Evolutionary conservation across 2,888 invertebrate species (phyloP), one percentile per base, ranked within the genome.

Genomic region (Xanthostigma xanthostigma): DNA sequence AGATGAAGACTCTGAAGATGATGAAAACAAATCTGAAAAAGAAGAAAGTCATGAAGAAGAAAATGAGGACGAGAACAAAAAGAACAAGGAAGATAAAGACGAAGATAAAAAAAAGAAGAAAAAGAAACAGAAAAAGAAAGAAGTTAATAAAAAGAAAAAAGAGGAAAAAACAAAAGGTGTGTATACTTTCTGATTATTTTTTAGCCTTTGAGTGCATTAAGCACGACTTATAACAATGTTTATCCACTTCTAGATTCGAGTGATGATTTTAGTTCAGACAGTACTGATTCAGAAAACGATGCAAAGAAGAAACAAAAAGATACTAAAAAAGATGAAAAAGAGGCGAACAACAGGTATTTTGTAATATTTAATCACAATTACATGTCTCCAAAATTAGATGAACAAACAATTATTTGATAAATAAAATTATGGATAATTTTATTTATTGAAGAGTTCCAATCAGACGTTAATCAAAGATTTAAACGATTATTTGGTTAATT

Each of bases 1-100:
- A 0, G 91, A 90, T 61, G 90, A 89, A 61, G 89, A 88, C 49
- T 84, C 86, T 0, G 89, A 90, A 12, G 86, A 89, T 50, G 88
- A 89, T 53, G 80, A 84, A 52, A 83, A 89, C 51, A 79, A 84
- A 63, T 82, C 86, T 48, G 75, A 74, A 3, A 82, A 84, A 58
- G 79, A 84, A 50, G 78, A 79, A 17, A 68, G 68, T 39, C 67
- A 72, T 48, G 80, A 84, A 42, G 81, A 83, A 49, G 85, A 88
- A 33, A 78, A 80, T 45, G 79, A 82, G 41, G 78, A 82, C 13
- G 83, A 79, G 50, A 72, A 71, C 17, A 71, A 79, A 36, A 81
- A 82, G 53, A 81, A 85, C 58, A 84, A 84, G 35, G 79, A 81
- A 55, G 77, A 81, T 58, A 73, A 80, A 46, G 60, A 62, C 17